Evolutionary conservation across 2,888 invertebrate species (phyloP), one percentile per base, ranked within the genome.

Genomic region (Andrena bucephala): DNA sequence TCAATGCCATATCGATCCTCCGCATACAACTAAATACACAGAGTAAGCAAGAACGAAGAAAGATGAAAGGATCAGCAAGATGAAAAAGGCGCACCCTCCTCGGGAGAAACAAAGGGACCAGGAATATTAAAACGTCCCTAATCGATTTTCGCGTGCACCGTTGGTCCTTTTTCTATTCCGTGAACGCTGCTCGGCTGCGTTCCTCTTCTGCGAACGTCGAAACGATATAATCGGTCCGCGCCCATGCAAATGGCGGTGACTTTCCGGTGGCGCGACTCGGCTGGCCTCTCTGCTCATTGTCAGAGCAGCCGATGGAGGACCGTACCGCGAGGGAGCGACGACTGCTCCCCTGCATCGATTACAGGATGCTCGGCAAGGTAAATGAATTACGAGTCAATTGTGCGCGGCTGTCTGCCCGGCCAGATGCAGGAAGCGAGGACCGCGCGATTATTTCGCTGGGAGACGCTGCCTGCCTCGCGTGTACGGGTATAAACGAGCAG

Each of bases 301-400:
- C 85, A 77, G 59, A 27, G 67, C 29, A 59, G 8, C 31, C 60
- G 31, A 52, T 52, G 63, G 67, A 24, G 73, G 62, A 69, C 78
- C 66, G 67, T 66, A 66, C 66, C 73, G 76, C 81, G 74, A 65
- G 69, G 68, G 68, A 57, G 59, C 69, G 70, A 70, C 71, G 74
- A 71, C 59, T 71, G 62, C 54, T 68, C 60, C 54, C 75, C 48
- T 83, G 71, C 83, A 73, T 73, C 83, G 83, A 83, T 84, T 75
- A 63, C 78, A 71, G 83, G 84, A 85, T 81, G 77, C 77, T 36
- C 60, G 24, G 77, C 71, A 52, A 81, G 63, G 82, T 57, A 84
- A 81, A 85, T 84, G 85, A 85, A 85, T 85, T 85, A 85, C 85
- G 85, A 85, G 81, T 81, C 85, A 81, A 85, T 85, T 85, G 85